These are phyloP conservation scores for Zygaena filipendulae DNA, from an alignment of 2,888 invertebrate genomes.

Conservation along the genomic window DNA sequence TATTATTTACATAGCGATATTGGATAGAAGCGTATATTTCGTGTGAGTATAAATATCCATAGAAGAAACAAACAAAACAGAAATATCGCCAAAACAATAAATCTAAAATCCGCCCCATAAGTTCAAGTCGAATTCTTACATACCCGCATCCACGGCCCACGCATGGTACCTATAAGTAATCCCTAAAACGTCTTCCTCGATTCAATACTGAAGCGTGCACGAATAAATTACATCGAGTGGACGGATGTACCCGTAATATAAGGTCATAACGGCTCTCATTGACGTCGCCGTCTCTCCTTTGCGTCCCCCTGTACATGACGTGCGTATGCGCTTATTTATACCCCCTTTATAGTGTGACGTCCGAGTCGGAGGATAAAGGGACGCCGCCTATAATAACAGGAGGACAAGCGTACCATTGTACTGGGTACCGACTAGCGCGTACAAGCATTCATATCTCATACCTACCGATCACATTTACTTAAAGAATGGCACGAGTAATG, in stretches of 20 bases:
- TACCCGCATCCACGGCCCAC: no score
- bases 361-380: constrained; percentile 35
- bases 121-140: no score
- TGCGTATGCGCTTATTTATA: constrained; percentile 42
- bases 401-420: constrained; percentile 43
- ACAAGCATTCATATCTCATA: constrained; percentile 41
- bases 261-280: constrained; percentile 26
- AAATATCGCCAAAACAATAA: no score
- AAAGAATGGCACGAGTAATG: constrained; percentile 37
- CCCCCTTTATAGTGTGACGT: constrained; percentile 36
- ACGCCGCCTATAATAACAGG: constrained; percentile 48
- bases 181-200: constrained; percentile 11
- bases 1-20: no score
- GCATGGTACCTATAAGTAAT: no score
- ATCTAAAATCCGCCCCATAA: no score
- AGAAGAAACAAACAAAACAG: no score
- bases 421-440: constrained; percentile 24
- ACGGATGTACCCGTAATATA: constrained; percentile 21
- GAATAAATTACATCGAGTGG: constrained; percentile 19
- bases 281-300: constrained; percentile 22
- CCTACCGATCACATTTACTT: constrained; percentile 30
- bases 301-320: constrained; percentile 37
- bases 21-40: no score
- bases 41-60: no score
- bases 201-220: constrained; percentile 3